These are phyloP conservation scores for Vanessa atalanta DNA, from an alignment of 1,140 invertebrate species.

Conservation along the genomic window DNA sequence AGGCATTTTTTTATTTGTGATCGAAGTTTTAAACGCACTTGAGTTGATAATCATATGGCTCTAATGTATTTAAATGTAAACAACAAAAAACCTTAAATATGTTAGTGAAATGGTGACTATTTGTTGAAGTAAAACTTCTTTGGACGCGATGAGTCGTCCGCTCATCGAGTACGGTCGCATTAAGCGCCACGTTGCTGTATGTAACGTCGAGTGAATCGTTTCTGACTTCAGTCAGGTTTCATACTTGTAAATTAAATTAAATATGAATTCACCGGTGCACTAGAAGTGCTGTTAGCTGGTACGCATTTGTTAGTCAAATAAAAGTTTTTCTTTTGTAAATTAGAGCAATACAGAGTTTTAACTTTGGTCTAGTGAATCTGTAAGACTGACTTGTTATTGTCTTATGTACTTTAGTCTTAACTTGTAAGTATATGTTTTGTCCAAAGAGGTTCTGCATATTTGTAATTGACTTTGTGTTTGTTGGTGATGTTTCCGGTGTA, in stretches of 20 bases:
- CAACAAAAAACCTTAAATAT: too few species aligned
- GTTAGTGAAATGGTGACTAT: too few species aligned
- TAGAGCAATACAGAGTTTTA: not conserved
- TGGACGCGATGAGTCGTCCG: too few species aligned
- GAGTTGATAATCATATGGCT: too few species aligned
- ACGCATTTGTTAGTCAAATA: conserved; percentile 1
- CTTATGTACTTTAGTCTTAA: not conserved
- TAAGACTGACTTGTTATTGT: conserved; percentile 32
- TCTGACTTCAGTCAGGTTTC: not conserved
- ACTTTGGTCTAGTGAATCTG: conserved; percentile 31
- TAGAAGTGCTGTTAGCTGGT: not conserved
- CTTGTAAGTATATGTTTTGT: not conserved
- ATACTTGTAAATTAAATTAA: not conserved
- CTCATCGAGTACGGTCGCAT: too few species aligned
- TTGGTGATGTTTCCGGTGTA: not conserved
- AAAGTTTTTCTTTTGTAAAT: not conserved
- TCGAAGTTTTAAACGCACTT: too few species aligned
- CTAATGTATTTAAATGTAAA: too few species aligned
- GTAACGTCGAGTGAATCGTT: too few species aligned
- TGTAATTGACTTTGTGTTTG: conserved; percentile 3
- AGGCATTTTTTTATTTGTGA: too few species aligned
- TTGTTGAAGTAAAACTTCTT: too few species aligned
- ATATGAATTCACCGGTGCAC: not conserved
- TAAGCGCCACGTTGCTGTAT: too few species aligned
- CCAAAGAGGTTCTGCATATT: conserved; percentile 5